phyloP scores from a whole-genome alignment of 2,797 vertebrate genomes.

The Spheniscus humboldti region DNA sequence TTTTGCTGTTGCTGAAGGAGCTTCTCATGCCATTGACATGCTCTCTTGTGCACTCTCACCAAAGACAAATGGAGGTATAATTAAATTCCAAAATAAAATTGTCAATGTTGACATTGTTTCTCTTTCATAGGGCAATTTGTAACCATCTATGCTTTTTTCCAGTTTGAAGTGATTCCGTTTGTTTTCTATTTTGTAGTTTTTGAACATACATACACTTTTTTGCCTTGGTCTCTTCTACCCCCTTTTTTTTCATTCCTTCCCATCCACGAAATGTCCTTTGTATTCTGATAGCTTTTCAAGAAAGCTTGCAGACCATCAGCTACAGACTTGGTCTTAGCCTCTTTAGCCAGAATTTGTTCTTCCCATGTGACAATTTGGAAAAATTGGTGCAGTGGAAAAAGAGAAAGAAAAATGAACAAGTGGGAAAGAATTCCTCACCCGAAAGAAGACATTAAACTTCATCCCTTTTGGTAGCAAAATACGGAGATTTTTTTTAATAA shows the following conservation, averaged over 20 bases:
- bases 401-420: not conserved
- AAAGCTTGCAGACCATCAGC: not conserved
- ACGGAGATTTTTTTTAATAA: not conserved
- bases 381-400: not conserved
- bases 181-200: not conserved
- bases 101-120: not conserved
- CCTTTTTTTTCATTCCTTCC: not conserved
- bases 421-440: not conserved
- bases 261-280: not conserved
- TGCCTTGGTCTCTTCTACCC: not conserved
- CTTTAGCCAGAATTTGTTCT: not conserved
- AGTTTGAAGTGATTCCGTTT: not conserved
- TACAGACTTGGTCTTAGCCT: not conserved
- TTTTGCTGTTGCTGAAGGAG: constrained; percentile 18
- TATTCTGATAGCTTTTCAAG: not conserved
- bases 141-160: not conserved
- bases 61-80: not conserved
- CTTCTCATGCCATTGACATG: not conserved
- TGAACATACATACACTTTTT: not conserved
- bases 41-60: not conserved
- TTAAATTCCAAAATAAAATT: not conserved
- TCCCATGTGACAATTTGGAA: not conserved
- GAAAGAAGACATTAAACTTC: not conserved
- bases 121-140: not conserved
- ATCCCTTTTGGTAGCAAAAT: not conserved